A percentile compares a stretch with the other conserved stretches of the same genome.
Conservation (phyloP, 1,140 invertebrate genomes). For the Aethina tumida region DNA sequence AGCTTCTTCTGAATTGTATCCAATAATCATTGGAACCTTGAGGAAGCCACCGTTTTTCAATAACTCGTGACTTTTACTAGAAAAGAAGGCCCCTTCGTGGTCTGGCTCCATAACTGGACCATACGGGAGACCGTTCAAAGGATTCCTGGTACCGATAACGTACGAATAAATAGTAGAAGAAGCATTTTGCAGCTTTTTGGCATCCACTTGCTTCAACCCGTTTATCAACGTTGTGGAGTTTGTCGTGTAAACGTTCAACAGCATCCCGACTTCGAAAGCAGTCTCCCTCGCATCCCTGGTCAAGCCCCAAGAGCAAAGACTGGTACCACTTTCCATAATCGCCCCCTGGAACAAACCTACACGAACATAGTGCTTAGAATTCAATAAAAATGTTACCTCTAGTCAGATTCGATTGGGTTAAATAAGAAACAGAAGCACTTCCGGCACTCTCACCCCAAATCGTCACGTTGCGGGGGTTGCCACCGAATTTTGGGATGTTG, state of each 20-base stretch:
- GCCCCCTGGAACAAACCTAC: conserved; percentile 19
- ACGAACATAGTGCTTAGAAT: not conserved
- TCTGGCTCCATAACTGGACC: conserved; percentile 26
- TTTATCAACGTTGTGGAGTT: conserved; percentile 11
- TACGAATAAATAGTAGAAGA: not conserved
- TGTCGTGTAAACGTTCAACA: conserved; percentile 12
- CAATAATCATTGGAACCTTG: conserved; percentile 26
- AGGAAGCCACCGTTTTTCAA: conserved; percentile 23
- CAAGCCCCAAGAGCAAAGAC: conserved; percentile 19
- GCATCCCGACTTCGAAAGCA: conserved; percentile 10
- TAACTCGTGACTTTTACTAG: conserved; percentile 23
- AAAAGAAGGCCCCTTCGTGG: conserved; percentile 24
- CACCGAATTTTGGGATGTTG: conserved; percentile 61
- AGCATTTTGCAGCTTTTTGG: conserved; percentile 8
- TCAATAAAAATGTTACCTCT: conserved; percentile 41
- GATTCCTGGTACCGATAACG: conserved; percentile 12
- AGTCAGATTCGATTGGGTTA: conserved; percentile 53
- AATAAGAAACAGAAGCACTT: conserved; percentile 47
- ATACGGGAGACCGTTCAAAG: conserved; percentile 25
- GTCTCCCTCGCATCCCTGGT: conserved; percentile 12
- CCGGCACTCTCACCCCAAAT: conserved; percentile 60
- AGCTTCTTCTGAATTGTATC: conserved; percentile 28
- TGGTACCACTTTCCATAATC: conserved; percentile 24
- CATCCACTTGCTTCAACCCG: conserved; percentile 15
- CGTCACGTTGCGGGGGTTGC: conserved; percentile 58